Evolutionary conservation across 2,888 invertebrate genomes (phyloP), one percentile per base, ranked within the genome.

Genomic region (Drosophila engyochracea): DNA sequence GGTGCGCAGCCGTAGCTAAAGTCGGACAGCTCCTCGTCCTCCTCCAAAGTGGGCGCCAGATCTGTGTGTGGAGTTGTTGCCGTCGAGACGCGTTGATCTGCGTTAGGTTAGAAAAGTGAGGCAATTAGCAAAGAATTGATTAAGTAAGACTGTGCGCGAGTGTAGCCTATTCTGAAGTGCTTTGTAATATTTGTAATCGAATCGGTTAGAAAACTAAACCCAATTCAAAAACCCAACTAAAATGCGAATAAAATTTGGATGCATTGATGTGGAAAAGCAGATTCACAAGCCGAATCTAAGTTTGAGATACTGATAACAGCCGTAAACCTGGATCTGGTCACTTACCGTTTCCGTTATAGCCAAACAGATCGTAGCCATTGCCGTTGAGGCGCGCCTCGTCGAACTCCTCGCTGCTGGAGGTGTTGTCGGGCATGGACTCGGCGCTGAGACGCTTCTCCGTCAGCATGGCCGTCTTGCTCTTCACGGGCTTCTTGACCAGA

Each of bases 11-110:
- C 95, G 73, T 95, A 95, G 74, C 94, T 95, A 81, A 95, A 95
- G 83, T 95, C 96, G 72, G 95, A 95, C 47, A 92, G 90, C 82
- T 96, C 96, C 84, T 96, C 96, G 89, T 96, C 96, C 81, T 94
- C 94, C 91, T 96, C 96, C 9, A 96, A 95, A 2, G 96, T 96
- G 70, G 96, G 96, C 75, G 95, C 96, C 70, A 96, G 94, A 81
- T 96, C 96, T 75, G 95, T 94, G 54, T 96, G 95, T 47, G 95
- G 95, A 16, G 95, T 94, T 58, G 93, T 93, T 25, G 92, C 87
- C 55, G 82, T 92, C 0, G 93, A 92, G 39, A 91, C 81, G 35
- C 92, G 92, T 79, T 80, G 71, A 52, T 93, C 92, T 89, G 47
- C 35, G 22, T 14, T 22, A 4, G 22, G 14, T 14, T 22, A 1